A percentile compares a stretch with the other conserved stretches of the same genome.
Conservation (phyloP, 2,797 vertebrate species). For the Acipenser transmontanus region DNA sequence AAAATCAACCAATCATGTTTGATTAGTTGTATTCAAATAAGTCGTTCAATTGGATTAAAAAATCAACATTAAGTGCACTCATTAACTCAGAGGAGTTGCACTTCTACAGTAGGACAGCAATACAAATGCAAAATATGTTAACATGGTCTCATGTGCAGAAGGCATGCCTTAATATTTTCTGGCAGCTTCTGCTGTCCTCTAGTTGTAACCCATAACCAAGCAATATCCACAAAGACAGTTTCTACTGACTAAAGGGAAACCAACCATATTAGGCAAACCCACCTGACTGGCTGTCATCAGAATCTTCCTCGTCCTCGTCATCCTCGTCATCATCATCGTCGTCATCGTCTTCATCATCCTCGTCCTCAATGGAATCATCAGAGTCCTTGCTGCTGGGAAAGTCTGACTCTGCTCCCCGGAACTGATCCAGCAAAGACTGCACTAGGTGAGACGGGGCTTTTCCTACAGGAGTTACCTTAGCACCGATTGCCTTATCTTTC, state of each 20-base stretch:
- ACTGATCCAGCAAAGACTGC: conserved; percentile 59
- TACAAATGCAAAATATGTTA: too few relatives aligned
- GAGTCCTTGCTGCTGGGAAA: conserved; percentile 83
- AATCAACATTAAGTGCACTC: too few relatives aligned
- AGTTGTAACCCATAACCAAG: too few relatives aligned
- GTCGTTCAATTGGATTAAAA: too few relatives aligned
- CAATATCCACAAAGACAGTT: conserved; percentile 11
- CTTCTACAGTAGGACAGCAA: too few relatives aligned
- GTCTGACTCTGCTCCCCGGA: conserved; percentile 73
- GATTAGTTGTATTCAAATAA: too few relatives aligned
- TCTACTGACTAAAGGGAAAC: too few relatives aligned
- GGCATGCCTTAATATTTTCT: too few relatives aligned
- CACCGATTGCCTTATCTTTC: conserved; percentile 64
- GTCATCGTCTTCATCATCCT: conserved; percentile 85
- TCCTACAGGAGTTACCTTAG: conserved; percentile 41
- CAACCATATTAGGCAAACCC: conserved; percentile 14
- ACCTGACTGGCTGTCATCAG: conserved; percentile 89
- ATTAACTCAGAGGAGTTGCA: too few relatives aligned
- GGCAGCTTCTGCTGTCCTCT: too few relatives aligned
- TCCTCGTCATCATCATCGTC: conserved; percentile 79
- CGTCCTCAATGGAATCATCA: conserved; percentile 81
- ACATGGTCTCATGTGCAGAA: too few relatives aligned
- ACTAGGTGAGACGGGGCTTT: conserved; percentile 70
- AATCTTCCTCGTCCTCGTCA: conserved; percentile 80
- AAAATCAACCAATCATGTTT: too few relatives aligned